Evolutionary conservation across 2,113 vertebrate genomes (phyloP).

Genomic region (Arvicanthis niloticus): DNA sequence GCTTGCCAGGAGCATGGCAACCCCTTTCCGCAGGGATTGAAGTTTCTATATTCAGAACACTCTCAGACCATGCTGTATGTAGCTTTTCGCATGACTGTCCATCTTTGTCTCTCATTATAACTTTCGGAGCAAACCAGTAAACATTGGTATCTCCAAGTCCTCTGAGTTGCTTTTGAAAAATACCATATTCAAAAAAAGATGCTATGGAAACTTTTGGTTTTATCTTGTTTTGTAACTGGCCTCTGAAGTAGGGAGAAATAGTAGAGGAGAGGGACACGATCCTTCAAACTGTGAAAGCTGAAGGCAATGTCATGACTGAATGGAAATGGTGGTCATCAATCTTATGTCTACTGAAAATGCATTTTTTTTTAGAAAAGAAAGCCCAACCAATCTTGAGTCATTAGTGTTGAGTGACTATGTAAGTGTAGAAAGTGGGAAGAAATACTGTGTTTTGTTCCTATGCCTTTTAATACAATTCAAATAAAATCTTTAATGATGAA

Average conservation of each 20-base stretch:
- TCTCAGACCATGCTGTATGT: neutral
- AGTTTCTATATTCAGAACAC: neutral
- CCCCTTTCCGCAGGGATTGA: neutral
- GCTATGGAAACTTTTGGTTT: neutral
- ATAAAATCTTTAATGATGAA: neutral
- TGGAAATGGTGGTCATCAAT: neutral
- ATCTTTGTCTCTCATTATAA: neutral
- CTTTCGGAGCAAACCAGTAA: neutral
- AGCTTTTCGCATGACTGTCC: neutral
- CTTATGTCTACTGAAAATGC: neutral
- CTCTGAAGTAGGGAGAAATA: neutral
- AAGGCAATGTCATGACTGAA: neutral
- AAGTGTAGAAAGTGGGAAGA: neutral
- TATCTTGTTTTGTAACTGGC: fast-evolving
- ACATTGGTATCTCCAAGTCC: neutral
- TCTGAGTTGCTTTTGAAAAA: neutral
- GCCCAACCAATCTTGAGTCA: neutral
- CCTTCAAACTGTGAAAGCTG: neutral
- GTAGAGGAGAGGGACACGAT: fast-evolving
- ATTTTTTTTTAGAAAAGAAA: neutral
- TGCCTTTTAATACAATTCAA: neutral
- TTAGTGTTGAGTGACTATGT: neutral
- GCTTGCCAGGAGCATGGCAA: neutral
- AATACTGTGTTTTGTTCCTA: neutral
- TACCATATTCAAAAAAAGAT: neutral